Base-by-base conservation (phyloP, 2,888 invertebrate species). In the Cephonodes hylas region DNA sequence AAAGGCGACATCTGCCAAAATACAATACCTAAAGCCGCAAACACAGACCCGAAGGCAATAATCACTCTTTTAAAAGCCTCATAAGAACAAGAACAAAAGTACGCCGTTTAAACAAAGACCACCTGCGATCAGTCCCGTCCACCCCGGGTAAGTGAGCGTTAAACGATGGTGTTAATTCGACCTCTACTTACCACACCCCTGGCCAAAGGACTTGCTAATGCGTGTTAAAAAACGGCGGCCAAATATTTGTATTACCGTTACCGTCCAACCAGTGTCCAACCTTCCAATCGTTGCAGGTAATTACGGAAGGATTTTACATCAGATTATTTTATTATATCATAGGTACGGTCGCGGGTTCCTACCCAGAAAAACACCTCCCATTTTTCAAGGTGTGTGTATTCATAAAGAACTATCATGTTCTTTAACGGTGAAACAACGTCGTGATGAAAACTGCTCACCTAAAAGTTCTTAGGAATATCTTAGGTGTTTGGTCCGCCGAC, bases 151-250 rank as follows among this genome's bases (percentile, higher is more conserved):
- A 83, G 85, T 85, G 81, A 81, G 81, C 70, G 89, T 85, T 91
- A 91, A 91, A 80, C 82, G 84, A 70, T 77, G 73, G 89, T 88
- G 89, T 87, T 91, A 90, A 90, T 88, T 82, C 69, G 74, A 69
- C 73, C 65, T 73, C 76, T 79, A 76, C 77, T 78, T 78, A 63
- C 27, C 64, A 42, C 72, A 77, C 75, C 82, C 83, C 78, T 72
- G 74, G 66, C 27, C 71, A 70, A 66, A 70, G 64, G 69, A 78
- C 75, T 70, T 73, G 84, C 80, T 84, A 85, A 84, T 84, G 68
- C 58, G 72, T 77, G 83, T 81, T 83, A 82, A 86, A 83, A 86
- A 81, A 75, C 75, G 66, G 79, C 73, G 73, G 71, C 73, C 76
- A 80, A 85, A 86, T 85, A 84, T 84, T 86, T 77, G 76, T 76